phyloP scores from a whole-genome alignment of 2,888 invertebrate species.

The Lochmaea crataegi region DNA sequence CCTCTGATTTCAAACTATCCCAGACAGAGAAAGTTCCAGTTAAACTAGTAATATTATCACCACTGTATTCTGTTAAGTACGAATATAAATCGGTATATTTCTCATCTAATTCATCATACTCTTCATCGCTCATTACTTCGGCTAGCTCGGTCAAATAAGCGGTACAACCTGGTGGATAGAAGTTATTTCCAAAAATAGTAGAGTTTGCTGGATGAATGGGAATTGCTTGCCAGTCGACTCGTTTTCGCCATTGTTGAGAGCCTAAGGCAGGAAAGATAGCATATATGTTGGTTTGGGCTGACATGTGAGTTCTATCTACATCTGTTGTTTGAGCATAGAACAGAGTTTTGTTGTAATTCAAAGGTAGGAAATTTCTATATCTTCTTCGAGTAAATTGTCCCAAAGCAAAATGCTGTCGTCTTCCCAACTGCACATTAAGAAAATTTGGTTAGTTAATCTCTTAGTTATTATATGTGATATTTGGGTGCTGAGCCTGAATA shows the following conservation, averaged over 20 bases:
- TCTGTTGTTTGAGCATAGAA: constrained; percentile 77
- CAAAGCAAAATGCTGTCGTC: constrained; percentile 73
- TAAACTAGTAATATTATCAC: constrained; percentile 69
- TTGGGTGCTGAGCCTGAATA: no score
- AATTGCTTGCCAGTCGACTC: constrained; percentile 77
- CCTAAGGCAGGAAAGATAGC: constrained; percentile 74
- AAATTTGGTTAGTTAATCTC: no score
- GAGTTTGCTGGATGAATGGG: constrained; percentile 75
- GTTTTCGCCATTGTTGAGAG: constrained; percentile 69
- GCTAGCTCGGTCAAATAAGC: constrained; percentile 4
- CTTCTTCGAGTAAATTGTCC: constrained; percentile 78
- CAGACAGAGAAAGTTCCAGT: constrained; percentile 66
- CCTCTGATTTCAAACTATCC: constrained; percentile 73
- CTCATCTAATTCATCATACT: constrained; percentile 57
- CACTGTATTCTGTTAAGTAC: constrained; percentile 72
- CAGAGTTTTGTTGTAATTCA: constrained; percentile 66
- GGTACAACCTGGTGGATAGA: constrained; percentile 9
- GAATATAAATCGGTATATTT: constrained; percentile 71
- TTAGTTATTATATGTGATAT: not conserved
- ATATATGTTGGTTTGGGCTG: constrained; percentile 80
- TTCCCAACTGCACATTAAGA: constrained; percentile 3
- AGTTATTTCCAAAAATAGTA: constrained; percentile 53
- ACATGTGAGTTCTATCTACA: constrained; percentile 87
- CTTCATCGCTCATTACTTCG: constrained; percentile 16
- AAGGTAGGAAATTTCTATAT: constrained; percentile 71